A percentile compares a stretch with the other conserved stretches of the same genome.
phyloP scores from a whole-genome alignment of 1,140 invertebrate genomes.

The Vollenhovia emeryi region DNA sequence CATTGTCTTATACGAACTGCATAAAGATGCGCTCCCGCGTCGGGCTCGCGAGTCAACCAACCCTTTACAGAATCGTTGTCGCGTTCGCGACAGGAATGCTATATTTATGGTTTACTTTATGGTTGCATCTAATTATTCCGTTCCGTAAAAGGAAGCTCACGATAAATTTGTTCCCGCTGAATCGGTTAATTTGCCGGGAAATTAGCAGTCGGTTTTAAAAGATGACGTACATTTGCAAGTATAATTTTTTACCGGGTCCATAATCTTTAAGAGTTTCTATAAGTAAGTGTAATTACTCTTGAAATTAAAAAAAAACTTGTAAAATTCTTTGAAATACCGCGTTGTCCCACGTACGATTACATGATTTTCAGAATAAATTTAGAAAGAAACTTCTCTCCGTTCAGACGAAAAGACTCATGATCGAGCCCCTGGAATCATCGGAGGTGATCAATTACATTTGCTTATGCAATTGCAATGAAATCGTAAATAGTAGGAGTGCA shows the following conservation, averaged over 20 bases:
- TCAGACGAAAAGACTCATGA: too few species aligned
- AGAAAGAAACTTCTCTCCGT: too few species aligned
- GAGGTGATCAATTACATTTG: background rate
- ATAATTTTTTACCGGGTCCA: background rate
- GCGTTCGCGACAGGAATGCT: background rate
- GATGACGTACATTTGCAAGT: background rate
- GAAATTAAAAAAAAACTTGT: background rate
- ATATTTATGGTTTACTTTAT: background rate
- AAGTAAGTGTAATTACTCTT: too few species aligned
- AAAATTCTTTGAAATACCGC: too few species aligned
- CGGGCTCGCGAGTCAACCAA: background rate
- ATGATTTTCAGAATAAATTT: too few species aligned
- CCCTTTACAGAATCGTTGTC: background rate
- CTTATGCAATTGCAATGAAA: background rate
- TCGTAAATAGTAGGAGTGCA: background rate
- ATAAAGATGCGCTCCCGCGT: constrained; percentile 65
- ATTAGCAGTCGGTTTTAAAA: background rate
- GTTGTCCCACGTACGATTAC: too few species aligned
- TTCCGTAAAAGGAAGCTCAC: background rate
- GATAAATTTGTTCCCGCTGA: background rate
- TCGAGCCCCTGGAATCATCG: too few species aligned
- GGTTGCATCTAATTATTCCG: background rate
- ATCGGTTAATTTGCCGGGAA: background rate
- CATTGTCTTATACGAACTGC: constrained; percentile 62
- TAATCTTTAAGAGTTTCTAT: background rate